Conservation (phyloP, 2,113 vertebrate genomes). For the Engystomops pustulosus region DNA sequence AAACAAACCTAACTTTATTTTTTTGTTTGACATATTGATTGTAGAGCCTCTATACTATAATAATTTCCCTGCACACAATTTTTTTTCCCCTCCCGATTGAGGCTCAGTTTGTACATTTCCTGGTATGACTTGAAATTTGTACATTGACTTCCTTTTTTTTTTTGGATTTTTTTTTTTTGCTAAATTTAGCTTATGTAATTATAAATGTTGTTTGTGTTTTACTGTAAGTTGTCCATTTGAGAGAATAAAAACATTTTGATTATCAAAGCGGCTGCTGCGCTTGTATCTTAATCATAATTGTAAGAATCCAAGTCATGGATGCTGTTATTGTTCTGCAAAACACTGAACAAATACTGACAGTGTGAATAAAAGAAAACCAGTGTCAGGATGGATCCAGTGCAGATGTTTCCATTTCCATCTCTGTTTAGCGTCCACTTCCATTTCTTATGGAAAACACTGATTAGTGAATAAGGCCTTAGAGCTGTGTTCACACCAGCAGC, state of each 20-base stretch:
- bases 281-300: too few relatives aligned
- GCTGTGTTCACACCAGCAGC: too few relatives aligned
- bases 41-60: background rate
- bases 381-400: too few relatives aligned
- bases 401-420: too few relatives aligned
- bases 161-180: background rate
- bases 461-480: too few relatives aligned
- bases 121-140: constrained; percentile 44
- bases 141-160: background rate
- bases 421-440: too few relatives aligned
- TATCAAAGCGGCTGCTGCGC: too few relatives aligned
- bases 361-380: too few relatives aligned
- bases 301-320: too few relatives aligned
- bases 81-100: background rate
- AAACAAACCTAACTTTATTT: background rate
- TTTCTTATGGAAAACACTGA: too few relatives aligned
- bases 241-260: background rate
- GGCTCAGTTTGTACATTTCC: constrained; percentile 19
- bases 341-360: too few relatives aligned
- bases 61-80: background rate
- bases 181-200: background rate
- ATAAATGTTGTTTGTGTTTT: background rate
- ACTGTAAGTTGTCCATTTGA: background rate
- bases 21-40: background rate
- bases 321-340: too few relatives aligned